A percentile compares a stretch with the other conserved stretches of the same genome.
phyloP scores from a whole-genome alignment of 2,888 invertebrate genomes.

The Heliconius cydno region DNA sequence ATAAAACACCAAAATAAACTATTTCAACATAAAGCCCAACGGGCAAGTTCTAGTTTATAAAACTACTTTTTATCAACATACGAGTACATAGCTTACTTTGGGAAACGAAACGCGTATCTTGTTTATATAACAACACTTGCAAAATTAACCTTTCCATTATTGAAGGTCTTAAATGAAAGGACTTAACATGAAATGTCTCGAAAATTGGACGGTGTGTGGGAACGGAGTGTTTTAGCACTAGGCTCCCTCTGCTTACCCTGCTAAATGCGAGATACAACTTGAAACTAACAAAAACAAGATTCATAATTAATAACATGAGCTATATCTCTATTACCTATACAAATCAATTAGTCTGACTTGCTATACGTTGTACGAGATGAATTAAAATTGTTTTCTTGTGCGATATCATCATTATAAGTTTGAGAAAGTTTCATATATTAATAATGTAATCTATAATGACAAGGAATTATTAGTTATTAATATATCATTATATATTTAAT shows the following conservation, averaged over 20 bases:
- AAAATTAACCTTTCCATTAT: slow-evolving; percentile 3
- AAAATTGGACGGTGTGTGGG: not conserved
- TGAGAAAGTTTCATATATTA: not conserved
- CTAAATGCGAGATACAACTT: not conserved
- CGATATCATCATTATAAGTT: not conserved
- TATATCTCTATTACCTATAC: not conserved
- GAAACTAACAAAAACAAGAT: not conserved
- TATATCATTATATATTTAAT: too few species aligned
- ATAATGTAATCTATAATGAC: not conserved
- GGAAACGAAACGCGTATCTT: slow-evolving; percentile 3
- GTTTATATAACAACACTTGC: slow-evolving; percentile 11
- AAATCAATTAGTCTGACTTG: not conserved
- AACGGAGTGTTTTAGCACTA: not conserved
- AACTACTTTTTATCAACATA: slow-evolving; percentile 16
- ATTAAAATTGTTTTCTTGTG: not conserved
- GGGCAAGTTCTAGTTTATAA: slow-evolving; percentile 18
- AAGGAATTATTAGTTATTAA: not conserved
- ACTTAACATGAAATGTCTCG: not conserved
- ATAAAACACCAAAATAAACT: not conserved
- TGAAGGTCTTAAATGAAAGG: not conserved
- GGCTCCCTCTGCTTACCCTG: not conserved
- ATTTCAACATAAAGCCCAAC: not conserved
- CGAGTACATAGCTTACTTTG: not conserved
- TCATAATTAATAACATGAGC: too few species aligned
- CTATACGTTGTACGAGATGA: not conserved